Percentiles rank a stretch among this genome's conserved stretches.
phyloP scores from a whole-genome alignment of 2,888 invertebrate species.

The Chirona hameri region DNA sequence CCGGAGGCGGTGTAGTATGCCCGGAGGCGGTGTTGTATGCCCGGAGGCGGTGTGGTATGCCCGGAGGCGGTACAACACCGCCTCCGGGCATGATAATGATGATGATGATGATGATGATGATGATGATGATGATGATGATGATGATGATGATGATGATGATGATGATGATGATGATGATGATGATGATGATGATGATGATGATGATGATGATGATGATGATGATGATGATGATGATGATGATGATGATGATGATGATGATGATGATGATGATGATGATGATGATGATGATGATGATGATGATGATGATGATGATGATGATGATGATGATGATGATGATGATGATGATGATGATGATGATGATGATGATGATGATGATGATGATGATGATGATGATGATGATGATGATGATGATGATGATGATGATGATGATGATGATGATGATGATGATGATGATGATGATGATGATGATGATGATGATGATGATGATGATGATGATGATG shows the following conservation, averaged over 20 bases:
- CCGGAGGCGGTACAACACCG: too few relatives aligned
- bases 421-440: constrained; percentile 22
- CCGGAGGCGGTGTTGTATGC: too few relatives aligned
- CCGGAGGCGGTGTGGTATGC: too few relatives aligned
- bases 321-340: constrained; percentile 22
- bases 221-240: constrained; percentile 22
- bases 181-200: not conserved
- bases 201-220: constrained; percentile 5
- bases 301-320: constrained; percentile 22
- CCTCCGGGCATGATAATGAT: constrained; percentile 2
- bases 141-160: constrained; percentile 22
- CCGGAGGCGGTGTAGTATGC: too few relatives aligned
- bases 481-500: constrained; percentile 22
- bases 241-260: constrained; percentile 22
- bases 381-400: constrained; percentile 22
- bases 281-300: constrained; percentile 22
- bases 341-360: constrained; percentile 22
- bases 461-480: constrained; percentile 22
- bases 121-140: constrained; percentile 22
- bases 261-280: constrained; percentile 22
- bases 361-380: constrained; percentile 22
- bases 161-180: too few relatives aligned
- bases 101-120: constrained; percentile 22
- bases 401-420: constrained; percentile 22
- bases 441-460: constrained; percentile 22